Conservation (phyloP, 2,888 invertebrate species). For the Phymatocera aterrima region DNA sequence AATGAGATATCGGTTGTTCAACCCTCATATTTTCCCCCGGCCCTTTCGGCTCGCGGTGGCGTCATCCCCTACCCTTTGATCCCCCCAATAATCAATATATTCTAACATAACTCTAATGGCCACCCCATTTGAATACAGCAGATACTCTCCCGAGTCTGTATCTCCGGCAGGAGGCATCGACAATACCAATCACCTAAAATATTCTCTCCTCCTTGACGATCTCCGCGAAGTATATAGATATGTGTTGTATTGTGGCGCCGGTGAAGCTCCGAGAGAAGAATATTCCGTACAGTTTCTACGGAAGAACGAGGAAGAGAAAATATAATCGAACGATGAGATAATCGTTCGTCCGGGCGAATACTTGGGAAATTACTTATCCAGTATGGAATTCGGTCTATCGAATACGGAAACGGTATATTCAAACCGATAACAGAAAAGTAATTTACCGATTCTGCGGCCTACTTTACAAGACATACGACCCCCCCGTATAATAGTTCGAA, state of each 20-base stretch:
- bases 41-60: slow-evolving; percentile 58
- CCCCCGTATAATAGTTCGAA: slow-evolving; percentile 31
- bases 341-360: not conserved
- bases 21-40: slow-evolving; percentile 63
- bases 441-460: slow-evolving; percentile 28
- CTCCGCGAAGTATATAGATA: not conserved
- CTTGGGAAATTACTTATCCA: slow-evolving; percentile 13
- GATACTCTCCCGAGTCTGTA: slow-evolving; percentile 62
- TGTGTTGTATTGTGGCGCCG: not conserved
- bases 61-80: slow-evolving; percentile 72
- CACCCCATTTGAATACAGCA: slow-evolving; percentile 72
- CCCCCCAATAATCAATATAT: slow-evolving; percentile 74
- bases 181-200: slow-evolving; percentile 73
- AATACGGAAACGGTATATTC: slow-evolving; percentile 2
- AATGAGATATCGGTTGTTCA: slow-evolving; percentile 49
- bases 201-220: slow-evolving; percentile 55
- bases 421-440: slow-evolving; percentile 5
- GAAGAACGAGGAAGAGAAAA: not conserved
- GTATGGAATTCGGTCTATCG: slow-evolving; percentile 2
- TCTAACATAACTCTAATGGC: slow-evolving; percentile 74
- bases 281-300: no score
- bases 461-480: slow-evolving; percentile 20
- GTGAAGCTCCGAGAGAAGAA: not conserved
- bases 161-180: slow-evolving; percentile 60
- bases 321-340: not conserved